Evolutionary conservation across 2,888 invertebrate species (phyloP), one percentile per base, ranked within the genome.

Genomic region (Pseudococcus longispinus): DNA sequence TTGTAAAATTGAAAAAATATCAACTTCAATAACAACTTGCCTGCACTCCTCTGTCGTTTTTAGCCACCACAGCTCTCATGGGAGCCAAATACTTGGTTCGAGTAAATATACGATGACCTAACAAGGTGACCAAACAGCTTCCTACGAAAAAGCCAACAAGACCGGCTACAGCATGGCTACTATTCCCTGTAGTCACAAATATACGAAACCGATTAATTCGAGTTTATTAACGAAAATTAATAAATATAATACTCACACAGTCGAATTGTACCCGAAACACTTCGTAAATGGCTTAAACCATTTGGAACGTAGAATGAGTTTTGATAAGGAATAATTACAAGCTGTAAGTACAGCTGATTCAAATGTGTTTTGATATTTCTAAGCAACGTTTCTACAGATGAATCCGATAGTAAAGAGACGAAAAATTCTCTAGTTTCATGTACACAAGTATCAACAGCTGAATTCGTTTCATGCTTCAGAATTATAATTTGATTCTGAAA

Each of bases 1-100:
- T 82, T 60, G 20, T 6, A 83, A 20, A 23, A 46, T 74, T 9
- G 15, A 29, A 85, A 51, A 74, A n/a, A 55, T 46, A 8, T 32
- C 82, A 70, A 70, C 83, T 37, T 4, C 1, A 2, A n/a, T 51
- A 2, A 51, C 18, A 55, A 89, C 90, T 90, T 89, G 91, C 91
- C 89, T 91, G 91, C 83, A 90, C 89, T 65, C 91, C 91, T 46
- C 89, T 88, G 88, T 90, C 91, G 83, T 89, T 90, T 42, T 90
- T 90, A 86, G 91, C 90, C 15, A 91, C 90, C 51, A 91, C 90
- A 6, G 91, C 91, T 88, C 90, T 90, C 91, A 92, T 91, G 74
- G 90, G 89, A 23, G 90, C 90, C 3, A 89, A 89, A n/a, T 89
- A 89, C 85, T 88, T 88, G 32, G 89, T 89, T 20, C 89, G 89